A percentile compares a stretch with the other conserved stretches of the same genome.
phyloP scores from a whole-genome alignment of 2,797 vertebrate species.

The Malacoraja senta region DNA sequence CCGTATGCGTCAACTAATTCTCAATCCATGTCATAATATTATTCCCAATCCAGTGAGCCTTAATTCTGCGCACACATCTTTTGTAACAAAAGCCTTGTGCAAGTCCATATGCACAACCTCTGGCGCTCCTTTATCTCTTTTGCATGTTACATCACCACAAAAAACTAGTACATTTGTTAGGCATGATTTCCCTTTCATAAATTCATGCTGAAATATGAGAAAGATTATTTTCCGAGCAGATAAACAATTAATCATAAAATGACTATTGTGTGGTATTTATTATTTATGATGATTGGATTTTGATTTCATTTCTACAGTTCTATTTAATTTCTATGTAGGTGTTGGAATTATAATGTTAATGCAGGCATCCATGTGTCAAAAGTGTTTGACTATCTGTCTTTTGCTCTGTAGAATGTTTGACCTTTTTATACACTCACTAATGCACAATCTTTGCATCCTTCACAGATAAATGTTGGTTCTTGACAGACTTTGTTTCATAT shows the following conservation, averaged over 20 bases:
- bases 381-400: background rate
- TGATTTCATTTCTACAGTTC: background rate
- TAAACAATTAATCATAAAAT: background rate
- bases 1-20: too few species aligned
- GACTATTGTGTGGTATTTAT: background rate
- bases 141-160: too few species aligned
- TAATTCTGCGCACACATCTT: too few species aligned
- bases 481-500: conserved; percentile 50
- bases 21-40: too few species aligned
- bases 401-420: conserved; percentile 45
- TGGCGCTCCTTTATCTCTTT: too few species aligned
- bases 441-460: conserved; percentile 51
- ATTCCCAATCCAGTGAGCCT: too few species aligned
- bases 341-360: background rate
- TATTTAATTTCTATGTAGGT: background rate
- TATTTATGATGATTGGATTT: background rate
- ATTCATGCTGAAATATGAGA: background rate
- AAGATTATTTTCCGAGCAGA: background rate
- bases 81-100: too few species aligned
- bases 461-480: conserved; percentile 50
- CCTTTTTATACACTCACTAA: conserved; percentile 60
- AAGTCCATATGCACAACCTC: too few species aligned
- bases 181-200: too few species aligned
- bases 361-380: background rate
- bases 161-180: too few species aligned